Percentiles rank a stretch among this genome's conserved stretches.
phyloP scores from a whole-genome alignment of 2,113 vertebrate species.

The Seriola aureovittata region DNA sequence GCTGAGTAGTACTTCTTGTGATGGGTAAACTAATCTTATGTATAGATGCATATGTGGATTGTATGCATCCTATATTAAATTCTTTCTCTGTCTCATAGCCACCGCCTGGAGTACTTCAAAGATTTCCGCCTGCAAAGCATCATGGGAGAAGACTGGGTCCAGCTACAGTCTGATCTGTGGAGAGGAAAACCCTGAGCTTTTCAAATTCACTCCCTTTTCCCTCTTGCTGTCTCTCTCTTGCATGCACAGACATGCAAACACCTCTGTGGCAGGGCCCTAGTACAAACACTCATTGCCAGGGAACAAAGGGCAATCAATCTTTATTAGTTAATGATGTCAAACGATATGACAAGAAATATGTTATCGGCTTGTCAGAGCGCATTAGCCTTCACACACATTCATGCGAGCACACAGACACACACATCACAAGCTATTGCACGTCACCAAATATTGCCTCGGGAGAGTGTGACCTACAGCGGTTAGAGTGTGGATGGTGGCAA shows the following conservation, averaged over 20 bases:
- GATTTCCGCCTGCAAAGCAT: conserved; percentile 82
- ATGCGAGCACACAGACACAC: conserved; percentile 26
- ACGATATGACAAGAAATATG: conserved; percentile 64
- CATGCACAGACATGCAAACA: conserved; percentile 1
- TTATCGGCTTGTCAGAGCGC: conserved; percentile 63
- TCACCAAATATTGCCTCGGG: conserved; percentile 47
- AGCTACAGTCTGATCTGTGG: conserved; percentile 82
- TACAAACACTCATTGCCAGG: conserved; percentile 50
- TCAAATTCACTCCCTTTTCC: not conserved
- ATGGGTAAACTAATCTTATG: not conserved
- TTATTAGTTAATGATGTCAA: conserved; percentile 74
- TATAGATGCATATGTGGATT: not conserved
- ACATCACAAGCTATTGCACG: conserved; percentile 39
- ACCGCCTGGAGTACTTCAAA: conserved; percentile 84
- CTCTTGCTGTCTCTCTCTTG: not conserved
- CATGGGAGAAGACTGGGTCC: conserved; percentile 84
- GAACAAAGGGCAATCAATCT: conserved; percentile 73
- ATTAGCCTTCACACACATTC: conserved; percentile 46
- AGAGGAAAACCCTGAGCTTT: conserved; percentile 67
- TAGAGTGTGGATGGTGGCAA: conserved; percentile 21
- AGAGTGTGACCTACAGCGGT: conserved; percentile 48
- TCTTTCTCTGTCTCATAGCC: conserved; percentile 57
- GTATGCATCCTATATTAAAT: not conserved
- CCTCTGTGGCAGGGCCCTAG: conserved; percentile 14
- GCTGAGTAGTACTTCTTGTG: not conserved